phyloP scores from a whole-genome alignment of 2,113 vertebrate species.

The Recurvirostra avosetta region DNA sequence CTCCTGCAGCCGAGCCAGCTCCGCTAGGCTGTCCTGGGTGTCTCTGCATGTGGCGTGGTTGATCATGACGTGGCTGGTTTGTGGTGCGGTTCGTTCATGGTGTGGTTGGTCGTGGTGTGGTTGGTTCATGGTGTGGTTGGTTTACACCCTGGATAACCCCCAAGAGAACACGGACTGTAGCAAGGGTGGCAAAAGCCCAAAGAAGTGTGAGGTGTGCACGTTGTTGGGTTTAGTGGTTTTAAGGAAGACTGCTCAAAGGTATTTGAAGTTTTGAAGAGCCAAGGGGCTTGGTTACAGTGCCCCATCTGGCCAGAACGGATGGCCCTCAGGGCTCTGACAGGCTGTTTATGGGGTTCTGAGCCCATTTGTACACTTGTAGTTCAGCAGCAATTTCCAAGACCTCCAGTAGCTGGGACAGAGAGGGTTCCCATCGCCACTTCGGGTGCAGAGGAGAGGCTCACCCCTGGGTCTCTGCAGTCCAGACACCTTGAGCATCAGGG shows the following conservation, averaged over 20 bases:
- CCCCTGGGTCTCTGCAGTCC: not conserved
- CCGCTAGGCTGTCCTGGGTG: not conserved
- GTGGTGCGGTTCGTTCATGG: fast-evolving
- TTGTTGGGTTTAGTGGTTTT: not conserved
- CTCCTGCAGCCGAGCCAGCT: not conserved
- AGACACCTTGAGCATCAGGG: not conserved
- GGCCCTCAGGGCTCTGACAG: not conserved
- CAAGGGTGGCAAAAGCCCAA: not conserved
- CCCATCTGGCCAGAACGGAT: not conserved
- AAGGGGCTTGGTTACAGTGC: not conserved
- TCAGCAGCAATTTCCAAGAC: not conserved
- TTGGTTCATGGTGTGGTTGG: not conserved
- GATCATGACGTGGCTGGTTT: not conserved
- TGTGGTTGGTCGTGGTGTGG: not conserved
- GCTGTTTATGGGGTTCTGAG: not conserved
- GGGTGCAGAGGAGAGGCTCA: not conserved
- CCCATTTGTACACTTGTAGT: not conserved
- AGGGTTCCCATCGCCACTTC: not conserved
- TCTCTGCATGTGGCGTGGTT: fast-evolving
- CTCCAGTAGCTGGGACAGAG: not conserved
- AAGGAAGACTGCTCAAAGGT: not conserved
- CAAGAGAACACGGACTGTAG: fast-evolving
- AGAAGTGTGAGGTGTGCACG: not conserved
- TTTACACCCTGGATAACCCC: not conserved
- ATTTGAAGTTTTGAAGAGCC: not conserved